Evolutionary conservation across 1,140 invertebrate genomes (phyloP), one percentile per base, ranked within the genome.

Genomic region (Cardiocondyla obscurior): DNA sequence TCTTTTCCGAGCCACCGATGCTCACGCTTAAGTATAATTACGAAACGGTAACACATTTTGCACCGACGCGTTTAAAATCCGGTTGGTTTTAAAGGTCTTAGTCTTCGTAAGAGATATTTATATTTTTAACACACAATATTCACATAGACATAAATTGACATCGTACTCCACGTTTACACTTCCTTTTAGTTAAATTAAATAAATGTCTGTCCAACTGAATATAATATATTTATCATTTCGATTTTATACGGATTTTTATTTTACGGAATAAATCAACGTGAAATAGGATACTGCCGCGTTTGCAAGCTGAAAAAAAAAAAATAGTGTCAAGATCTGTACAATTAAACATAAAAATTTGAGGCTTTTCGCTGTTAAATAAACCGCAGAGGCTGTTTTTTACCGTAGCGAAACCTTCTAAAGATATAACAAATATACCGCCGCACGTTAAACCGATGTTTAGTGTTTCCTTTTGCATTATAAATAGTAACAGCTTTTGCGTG

Each of bases 401-500:
- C 76, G 33, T 42, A 42, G 49, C 44, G 2, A 79, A 79, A 72
- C 77, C 44, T 73, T 81, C 53, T 19, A 73, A 25, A 4, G 77
- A 81, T 19, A 14, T 51, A 25, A 46, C 19, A 55, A 36, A 58
- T 58, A 73, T 22, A 4, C 25, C 14, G 1, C 77, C 67, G 28
- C 19, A 44, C 19, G 67, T 46, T 33, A 81, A 2, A 58, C 8
- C n/a, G 8, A 81, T 2, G 0, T 73, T 25, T 57, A 28, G 7
- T 14, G 3, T 36, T 49, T 28, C 55, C n/a, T 49, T 73, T 58
- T 72, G 77, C 64, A 81, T 81, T 58, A 81, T 49, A 33, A 58
- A 57, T 39, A 81, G 39, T n/a, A 70, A 28, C 1, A 73, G 7
- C 57, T 70, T 81, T 19, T 70, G 64, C 1, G 67, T 73, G n/a